Evolutionary conservation across 1,140 invertebrate species (phyloP).

Genomic region (Macrosteles quadrilineatus): DNA sequence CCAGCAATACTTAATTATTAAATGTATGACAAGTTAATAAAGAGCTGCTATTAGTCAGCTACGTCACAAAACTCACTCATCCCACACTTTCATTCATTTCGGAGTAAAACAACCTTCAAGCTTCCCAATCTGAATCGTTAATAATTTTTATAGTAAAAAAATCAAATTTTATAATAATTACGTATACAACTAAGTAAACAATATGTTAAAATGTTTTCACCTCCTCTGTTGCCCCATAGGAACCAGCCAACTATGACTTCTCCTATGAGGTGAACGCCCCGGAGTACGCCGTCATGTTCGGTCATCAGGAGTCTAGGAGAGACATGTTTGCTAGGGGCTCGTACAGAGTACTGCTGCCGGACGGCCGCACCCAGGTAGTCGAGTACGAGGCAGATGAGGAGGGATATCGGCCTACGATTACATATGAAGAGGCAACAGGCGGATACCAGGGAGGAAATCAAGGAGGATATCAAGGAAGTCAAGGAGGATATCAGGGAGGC

Average conservation of each 20-base stretch:
- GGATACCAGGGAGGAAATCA: no score
- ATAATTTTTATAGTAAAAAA: no score
- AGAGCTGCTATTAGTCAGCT: no score
- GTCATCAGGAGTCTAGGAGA: slow-evolving; percentile 77
- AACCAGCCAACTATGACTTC: slow-evolving; percentile 83
- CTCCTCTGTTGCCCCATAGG: slow-evolving; percentile 56
- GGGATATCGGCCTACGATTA: slow-evolving; percentile 77
- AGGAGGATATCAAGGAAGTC: slow-evolving; percentile 45
- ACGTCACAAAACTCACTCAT: no score
- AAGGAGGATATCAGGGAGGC: slow-evolving; percentile 49
- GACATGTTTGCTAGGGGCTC: slow-evolving; percentile 76
- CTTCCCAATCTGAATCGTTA: no score
- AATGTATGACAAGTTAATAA: no score
- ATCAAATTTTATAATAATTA: no score
- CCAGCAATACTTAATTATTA: no score
- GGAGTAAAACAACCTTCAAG: no score
- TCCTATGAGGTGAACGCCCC: slow-evolving; percentile 79
- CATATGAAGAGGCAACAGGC: slow-evolving; percentile 21
- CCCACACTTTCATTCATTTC: no score
- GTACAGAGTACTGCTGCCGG: slow-evolving; percentile 82
- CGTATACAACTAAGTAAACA: no score
- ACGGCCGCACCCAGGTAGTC: slow-evolving; percentile 81
- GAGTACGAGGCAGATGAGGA: slow-evolving; percentile 79
- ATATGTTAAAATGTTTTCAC: no score
- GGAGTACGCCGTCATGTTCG: slow-evolving; percentile 69